phyloP scores from a whole-genome alignment of 2,797 vertebrate genomes.

The Helarctos malayanus region DNA sequence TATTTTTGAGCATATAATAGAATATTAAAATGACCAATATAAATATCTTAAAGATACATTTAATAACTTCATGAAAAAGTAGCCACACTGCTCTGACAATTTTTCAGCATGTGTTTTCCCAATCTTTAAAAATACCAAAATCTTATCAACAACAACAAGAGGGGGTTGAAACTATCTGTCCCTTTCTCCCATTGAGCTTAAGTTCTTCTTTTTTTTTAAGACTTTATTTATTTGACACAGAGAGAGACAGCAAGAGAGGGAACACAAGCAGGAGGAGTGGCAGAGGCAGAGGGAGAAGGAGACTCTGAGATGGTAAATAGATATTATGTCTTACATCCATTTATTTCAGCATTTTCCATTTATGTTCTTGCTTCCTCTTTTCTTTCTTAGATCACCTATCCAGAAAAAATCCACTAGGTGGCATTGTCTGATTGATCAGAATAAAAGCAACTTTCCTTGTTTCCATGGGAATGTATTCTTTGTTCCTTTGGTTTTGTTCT shows the following conservation, averaged over 20 bases:
- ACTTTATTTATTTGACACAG: too few relatives aligned
- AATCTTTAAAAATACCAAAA: constrained; percentile 19
- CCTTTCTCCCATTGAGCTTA: background rate
- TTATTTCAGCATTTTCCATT: background rate
- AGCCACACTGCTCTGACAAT: background rate
- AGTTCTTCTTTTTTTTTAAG: background rate
- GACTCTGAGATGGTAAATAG: background rate
- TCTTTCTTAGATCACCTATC: background rate
- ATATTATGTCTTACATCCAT: background rate
- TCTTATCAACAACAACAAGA: background rate
- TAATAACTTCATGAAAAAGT: background rate
- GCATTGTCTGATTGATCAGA: constrained; percentile 54
- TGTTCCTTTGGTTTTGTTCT: constrained; percentile 18
- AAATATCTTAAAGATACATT: background rate
- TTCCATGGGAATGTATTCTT: background rate
- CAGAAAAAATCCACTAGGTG: constrained; percentile 71
- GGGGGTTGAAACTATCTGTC: background rate
- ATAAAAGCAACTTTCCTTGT: background rate
- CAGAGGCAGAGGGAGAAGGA: too few relatives aligned
- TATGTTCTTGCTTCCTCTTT: background rate
- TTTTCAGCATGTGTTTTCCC: background rate
- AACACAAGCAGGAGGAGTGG: too few relatives aligned
- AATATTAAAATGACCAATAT: background rate
- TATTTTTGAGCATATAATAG: background rate
- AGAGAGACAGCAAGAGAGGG: too few relatives aligned